Evolutionary conservation across 2,113 vertebrate genomes (phyloP), one percentile per base, ranked within the genome.

Genomic region (Cygnus atratus): DNA sequence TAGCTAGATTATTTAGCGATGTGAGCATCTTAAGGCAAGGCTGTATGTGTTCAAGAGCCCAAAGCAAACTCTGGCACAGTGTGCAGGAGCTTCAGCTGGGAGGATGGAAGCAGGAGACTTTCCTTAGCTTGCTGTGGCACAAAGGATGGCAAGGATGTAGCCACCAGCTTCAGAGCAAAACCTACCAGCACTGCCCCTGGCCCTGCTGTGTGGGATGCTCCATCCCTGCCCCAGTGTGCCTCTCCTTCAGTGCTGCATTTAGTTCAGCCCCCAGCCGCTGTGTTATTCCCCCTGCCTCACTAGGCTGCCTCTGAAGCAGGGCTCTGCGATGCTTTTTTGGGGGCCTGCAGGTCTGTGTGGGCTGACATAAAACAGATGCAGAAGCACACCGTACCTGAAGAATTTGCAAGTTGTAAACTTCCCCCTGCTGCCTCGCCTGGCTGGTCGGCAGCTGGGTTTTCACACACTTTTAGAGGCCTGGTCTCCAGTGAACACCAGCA

Each of bases 131-230:
- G 39, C 25, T 1, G 0, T 16, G 11, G 37, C 21, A 59, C 57
- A 54, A 80, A 83, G 44, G 20, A 48, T 48, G 46, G 44, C 25
- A 29, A 52, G 43, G n/a, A 63, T 11, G 22, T 46, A 75, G 17
- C 35, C 54, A 68, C 15, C 54, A 65, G 16, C 29, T 82, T 29
- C 54, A 61, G 29, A 72, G 61, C 0, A 6, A 73, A 3, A 12
- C 31, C 12, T 4, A 0, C 18, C 4, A n/a, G 0, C 22, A 5
- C 0, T 3, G 41, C n/a, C 58, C 33, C 37, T 76, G 6, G 31
- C 72, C 15, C 6, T 29, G 7, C 20, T 57, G 17, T 10, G 33
- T 25, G 29, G 9, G 7, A 28, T n/a, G 63, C 8, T 57, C 35
- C 33, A 43, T 39, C 7, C 25, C 44, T 15, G 44, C 10, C 13